A percentile compares a stretch with the other conserved stretches of the same genome.
These are phyloP conservation scores for Catharus bicknelli DNA, from an alignment of 2,113 vertebrate species.

Conservation along the genomic window DNA sequence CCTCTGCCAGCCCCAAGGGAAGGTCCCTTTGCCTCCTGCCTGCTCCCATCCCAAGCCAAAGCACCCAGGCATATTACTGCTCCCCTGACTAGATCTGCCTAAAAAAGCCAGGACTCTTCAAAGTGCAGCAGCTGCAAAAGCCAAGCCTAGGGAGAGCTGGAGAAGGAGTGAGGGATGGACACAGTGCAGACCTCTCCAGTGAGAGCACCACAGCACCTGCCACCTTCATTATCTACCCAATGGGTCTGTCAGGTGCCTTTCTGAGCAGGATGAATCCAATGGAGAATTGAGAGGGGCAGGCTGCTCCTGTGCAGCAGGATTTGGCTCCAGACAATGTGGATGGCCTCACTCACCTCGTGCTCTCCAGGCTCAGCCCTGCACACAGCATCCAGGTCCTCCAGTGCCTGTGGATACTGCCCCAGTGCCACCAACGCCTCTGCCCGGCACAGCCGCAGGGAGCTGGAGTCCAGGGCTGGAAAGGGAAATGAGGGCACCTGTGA, in stretches of 20 bases:
- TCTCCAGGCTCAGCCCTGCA: slow-evolving; percentile 78
- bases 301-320: neutral
- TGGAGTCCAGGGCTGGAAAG: slow-evolving; percentile 72
- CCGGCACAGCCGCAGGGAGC: slow-evolving; percentile 73
- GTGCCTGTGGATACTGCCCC: slow-evolving; percentile 67
- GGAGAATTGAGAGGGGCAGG: neutral
- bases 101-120: neutral
- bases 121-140: neutral
- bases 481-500: neutral
- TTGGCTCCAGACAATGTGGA: rapidly evolving
- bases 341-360: slow-evolving; percentile 72
- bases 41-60: neutral
- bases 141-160: neutral
- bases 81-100: neutral
- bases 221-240: neutral
- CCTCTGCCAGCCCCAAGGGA: rapidly evolving
- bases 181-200: rapidly evolving
- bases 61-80: rapidly evolving
- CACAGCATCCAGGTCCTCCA: slow-evolving; percentile 81
- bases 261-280: neutral
- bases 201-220: neutral
- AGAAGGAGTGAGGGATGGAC: neutral
- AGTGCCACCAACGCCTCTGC: slow-evolving; percentile 75
- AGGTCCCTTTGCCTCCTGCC: neutral
- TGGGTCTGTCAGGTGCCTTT: neutral